These are phyloP conservation scores for Dusona sp. DNA, from an alignment of 2,888 invertebrate species.

Conservation along the genomic window DNA sequence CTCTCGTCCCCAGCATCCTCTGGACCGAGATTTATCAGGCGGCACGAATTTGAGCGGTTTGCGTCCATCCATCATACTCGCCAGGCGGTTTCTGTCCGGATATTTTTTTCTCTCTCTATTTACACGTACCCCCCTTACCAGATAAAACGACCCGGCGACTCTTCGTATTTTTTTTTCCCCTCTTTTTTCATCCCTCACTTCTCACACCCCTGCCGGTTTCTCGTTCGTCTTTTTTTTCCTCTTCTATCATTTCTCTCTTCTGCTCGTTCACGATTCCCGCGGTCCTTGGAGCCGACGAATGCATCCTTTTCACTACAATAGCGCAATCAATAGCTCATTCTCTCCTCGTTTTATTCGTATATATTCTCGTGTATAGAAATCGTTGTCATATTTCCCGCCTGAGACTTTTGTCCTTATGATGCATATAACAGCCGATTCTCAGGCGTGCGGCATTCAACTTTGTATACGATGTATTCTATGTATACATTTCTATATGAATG, in stretches of 20 bases:
- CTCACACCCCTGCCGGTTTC: conserved; percentile 37
- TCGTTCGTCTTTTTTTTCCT: conserved; percentile 32
- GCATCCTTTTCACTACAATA: conserved; percentile 67
- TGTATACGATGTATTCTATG: neutral
- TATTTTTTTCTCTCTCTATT: conserved; percentile 40
- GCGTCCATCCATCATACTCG: conserved; percentile 64
- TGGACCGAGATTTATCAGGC: conserved; percentile 64
- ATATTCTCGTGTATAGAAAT: conserved; percentile 26
- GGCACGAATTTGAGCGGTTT: conserved; percentile 66
- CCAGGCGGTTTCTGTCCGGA: conserved; percentile 56
- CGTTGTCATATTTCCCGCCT: conserved; percentile 32
- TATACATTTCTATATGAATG: neutral
- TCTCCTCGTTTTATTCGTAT: conserved; percentile 48
- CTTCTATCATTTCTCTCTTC: conserved; percentile 18
- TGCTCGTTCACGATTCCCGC: conserved; percentile 59
- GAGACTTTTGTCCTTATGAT: conserved; percentile 47
- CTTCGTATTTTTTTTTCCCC: conserved; percentile 39
- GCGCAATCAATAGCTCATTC: conserved; percentile 71
- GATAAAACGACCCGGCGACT: conserved; percentile 55
- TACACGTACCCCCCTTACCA: neutral
- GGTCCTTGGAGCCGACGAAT: conserved; percentile 61
- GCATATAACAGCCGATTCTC: neutral
- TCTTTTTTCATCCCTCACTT: conserved; percentile 48
- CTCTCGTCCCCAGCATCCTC: conserved; percentile 41
- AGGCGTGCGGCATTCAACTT: neutral